These are phyloP conservation scores for Florisuga fusca DNA, from an alignment of 2,797 vertebrate genomes.

Conservation along the genomic window DNA sequence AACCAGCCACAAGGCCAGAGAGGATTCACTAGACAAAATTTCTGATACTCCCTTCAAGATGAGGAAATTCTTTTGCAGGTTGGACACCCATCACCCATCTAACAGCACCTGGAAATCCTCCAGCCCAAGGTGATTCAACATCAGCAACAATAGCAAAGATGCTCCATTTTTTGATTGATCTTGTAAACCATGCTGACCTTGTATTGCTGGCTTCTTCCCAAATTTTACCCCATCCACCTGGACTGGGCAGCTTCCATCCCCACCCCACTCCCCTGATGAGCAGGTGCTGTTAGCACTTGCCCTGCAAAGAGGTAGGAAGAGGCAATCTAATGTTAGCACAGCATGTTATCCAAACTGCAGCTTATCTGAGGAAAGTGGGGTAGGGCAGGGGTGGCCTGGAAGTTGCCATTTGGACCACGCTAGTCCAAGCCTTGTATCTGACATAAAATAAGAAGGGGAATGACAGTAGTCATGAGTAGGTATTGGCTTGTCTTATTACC, in stretches of 20 bases:
- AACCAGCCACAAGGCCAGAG: neutral
- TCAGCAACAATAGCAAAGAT: neutral
- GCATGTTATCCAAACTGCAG: neutral
- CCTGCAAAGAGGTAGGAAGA: constrained; percentile 12
- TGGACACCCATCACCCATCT: neutral
- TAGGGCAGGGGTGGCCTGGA: neutral
- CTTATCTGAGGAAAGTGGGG: constrained; percentile 1
- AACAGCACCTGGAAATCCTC: neutral
- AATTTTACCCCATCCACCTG: neutral
- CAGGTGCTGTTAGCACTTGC: constrained; percentile 1
- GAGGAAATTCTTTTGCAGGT: neutral
- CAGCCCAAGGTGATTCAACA: neutral
- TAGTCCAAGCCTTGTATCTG: constrained; percentile 17
- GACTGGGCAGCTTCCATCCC: neutral
- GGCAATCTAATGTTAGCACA: neutral
- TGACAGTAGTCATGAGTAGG: neutral
- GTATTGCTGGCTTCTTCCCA: neutral
- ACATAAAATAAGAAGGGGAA: neutral
- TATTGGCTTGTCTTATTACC: constrained; percentile 37
- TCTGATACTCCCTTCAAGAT: neutral
- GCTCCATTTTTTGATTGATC: neutral
- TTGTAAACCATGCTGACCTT: neutral
- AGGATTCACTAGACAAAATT: neutral
- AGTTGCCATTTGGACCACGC: neutral
- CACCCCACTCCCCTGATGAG: neutral